Evolutionary conservation across 1,140 invertebrate genomes (phyloP).

Genomic region (Rhopalosiphum maidis): DNA sequence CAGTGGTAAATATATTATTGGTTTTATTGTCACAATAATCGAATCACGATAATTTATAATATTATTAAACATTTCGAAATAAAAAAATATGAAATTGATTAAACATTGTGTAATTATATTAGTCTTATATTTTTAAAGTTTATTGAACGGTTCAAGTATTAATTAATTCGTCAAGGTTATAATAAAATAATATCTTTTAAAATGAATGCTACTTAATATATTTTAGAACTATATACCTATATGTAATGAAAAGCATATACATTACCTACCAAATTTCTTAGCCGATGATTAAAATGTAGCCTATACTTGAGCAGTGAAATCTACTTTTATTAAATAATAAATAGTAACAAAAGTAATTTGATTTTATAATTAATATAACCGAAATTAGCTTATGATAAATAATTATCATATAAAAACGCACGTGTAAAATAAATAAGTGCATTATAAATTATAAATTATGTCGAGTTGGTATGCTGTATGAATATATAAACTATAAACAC

Average conservation of each 20-base stretch:
- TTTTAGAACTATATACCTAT: not conserved
- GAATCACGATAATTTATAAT: not conserved
- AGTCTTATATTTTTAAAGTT: not conserved
- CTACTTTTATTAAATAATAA: not conserved
- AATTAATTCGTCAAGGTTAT: not conserved
- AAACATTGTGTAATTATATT: not conserved
- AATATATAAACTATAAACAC: not conserved
- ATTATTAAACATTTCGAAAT: not conserved
- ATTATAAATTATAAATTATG: not conserved
- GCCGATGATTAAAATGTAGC: not conserved
- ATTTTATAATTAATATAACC: not conserved
- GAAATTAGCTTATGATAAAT: not conserved
- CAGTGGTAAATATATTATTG: not conserved
- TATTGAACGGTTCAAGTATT: not conserved
- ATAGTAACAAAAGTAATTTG: not conserved
- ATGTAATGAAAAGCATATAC: not conserved
- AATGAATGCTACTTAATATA: not conserved
- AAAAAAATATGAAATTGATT: not conserved
- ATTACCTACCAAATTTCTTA: not conserved
- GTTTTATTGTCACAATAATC: not conserved
- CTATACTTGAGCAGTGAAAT: not conserved
- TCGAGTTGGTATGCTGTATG: not conserved
- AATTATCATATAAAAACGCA: not conserved
- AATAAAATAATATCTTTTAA: not conserved
- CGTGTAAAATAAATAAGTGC: not conserved